Evolutionary conservation across 1,140 invertebrate genomes (phyloP).

Genomic region (Brachionus paranguensis): DNA sequence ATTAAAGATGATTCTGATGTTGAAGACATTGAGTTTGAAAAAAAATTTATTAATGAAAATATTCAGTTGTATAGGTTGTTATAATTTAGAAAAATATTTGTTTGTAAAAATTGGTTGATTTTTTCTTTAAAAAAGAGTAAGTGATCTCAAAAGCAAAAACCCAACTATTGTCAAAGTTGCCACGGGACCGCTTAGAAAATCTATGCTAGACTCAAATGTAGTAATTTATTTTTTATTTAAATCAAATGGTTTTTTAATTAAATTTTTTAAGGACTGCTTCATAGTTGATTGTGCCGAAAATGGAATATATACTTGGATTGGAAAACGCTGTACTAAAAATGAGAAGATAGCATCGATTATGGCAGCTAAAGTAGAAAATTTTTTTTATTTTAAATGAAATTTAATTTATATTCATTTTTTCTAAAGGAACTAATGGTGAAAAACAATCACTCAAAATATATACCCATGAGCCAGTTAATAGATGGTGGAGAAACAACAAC

Average conservation of each 20-base stretch:
- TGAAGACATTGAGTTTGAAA: slow-evolving; percentile 45
- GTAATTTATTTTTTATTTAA: slow-evolving; percentile 39
- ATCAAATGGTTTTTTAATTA: not conserved
- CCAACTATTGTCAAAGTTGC: slow-evolving; percentile 50
- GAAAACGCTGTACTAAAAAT: slow-evolving; percentile 66
- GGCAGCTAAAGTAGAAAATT: slow-evolving; percentile 60
- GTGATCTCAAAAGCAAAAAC: not conserved
- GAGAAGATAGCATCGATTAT: slow-evolving; percentile 72
- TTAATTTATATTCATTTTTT: not conserved
- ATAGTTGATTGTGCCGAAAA: slow-evolving; percentile 73
- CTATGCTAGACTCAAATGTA: slow-evolving; percentile 67
- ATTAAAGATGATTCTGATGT: slow-evolving; percentile 43
- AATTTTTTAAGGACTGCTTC: slow-evolving; percentile 66
- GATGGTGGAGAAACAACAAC: slow-evolving; percentile 48
- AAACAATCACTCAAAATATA: slow-evolving; percentile 73
- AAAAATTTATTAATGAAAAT: slow-evolving; percentile 40
- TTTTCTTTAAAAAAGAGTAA: not conserved
- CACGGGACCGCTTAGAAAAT: slow-evolving; percentile 66
- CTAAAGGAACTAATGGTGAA: slow-evolving; percentile 61
- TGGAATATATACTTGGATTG: slow-evolving; percentile 78
- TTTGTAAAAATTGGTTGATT: not conserved
- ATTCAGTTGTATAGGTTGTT: slow-evolving; percentile 39
- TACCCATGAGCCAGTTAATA: slow-evolving; percentile 59
- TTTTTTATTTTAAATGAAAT: not conserved
- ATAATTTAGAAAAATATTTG: too few relatives aligned